Conservation (phyloP, 1,140 invertebrate genomes). For the Aphelenchoides avenae region DNA sequence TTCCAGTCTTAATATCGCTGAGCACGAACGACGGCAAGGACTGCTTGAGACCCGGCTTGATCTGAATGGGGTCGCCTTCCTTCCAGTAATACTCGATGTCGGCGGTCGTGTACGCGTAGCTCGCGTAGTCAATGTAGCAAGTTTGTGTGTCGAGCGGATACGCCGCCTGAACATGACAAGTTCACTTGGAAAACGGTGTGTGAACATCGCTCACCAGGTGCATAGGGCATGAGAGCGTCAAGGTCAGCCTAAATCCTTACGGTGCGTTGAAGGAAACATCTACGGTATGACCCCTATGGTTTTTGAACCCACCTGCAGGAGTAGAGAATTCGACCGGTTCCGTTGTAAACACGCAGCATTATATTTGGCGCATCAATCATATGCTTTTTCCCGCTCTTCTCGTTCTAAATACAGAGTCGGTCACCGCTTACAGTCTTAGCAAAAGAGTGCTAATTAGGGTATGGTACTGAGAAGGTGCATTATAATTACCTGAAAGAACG, state of each 20-base stretch:
- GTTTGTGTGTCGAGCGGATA: constrained; percentile 88
- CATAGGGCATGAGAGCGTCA: constrained; percentile 89
- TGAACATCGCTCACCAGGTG: constrained; percentile 61
- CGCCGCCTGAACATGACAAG: constrained; percentile 62
- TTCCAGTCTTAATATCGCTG: constrained; percentile 82
- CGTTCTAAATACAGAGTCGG: no score
- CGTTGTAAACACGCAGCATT: constrained; percentile 88
- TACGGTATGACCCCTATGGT: constrained; percentile 1
- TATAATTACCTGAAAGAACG: constrained; percentile 50
- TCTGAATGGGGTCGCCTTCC: constrained; percentile 86
- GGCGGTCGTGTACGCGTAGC: constrained; percentile 65
- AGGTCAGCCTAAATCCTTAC: constrained; percentile 72
- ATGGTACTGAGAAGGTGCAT: neutral
- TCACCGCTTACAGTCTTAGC: no score
- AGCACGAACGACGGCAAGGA: constrained; percentile 80
- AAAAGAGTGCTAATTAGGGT: constrained; percentile 66
- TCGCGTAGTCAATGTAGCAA: constrained; percentile 82
- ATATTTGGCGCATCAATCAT: constrained; percentile 71
- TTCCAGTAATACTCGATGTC: constrained; percentile 72
- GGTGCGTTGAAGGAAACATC: constrained; percentile 63
- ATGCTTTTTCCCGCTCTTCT: constrained; percentile 93
- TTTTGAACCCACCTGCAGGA: constrained; percentile 63
- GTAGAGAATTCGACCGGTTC: constrained; percentile 82
- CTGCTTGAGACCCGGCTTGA: constrained; percentile 79
- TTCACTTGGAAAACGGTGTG: neutral